These are phyloP conservation scores for Euschistus heros DNA, from an alignment of 1,140 invertebrate genomes.

Conservation along the genomic window DNA sequence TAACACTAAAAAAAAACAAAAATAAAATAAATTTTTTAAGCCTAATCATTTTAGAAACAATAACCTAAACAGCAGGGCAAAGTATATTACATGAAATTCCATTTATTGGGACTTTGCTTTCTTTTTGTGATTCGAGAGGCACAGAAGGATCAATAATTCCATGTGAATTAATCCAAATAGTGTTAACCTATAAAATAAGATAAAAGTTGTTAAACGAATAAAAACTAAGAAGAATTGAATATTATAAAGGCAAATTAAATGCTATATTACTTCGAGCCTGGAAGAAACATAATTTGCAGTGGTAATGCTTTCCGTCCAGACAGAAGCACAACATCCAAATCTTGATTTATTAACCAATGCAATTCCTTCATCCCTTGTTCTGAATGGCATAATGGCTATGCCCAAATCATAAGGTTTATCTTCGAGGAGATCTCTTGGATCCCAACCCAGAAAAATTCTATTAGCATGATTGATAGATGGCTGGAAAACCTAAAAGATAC, in stretches of 20 bases:
- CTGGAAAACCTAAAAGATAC: slow-evolving; percentile 3
- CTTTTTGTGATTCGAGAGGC: slow-evolving; percentile 8
- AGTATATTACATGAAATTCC: slow-evolving; percentile 11
- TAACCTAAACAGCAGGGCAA: background rate
- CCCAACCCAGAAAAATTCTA: slow-evolving; percentile 16
- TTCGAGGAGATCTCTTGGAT: slow-evolving; percentile 13
- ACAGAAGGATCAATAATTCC: slow-evolving; percentile 4
- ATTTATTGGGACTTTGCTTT: slow-evolving; percentile 13
- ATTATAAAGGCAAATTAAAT: background rate
- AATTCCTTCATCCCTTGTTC: slow-evolving; percentile 3
- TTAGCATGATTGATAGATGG: background rate
- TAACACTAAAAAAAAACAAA: background rate
- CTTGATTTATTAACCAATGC: slow-evolving; percentile 8
- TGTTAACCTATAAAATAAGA: slow-evolving; percentile 9
- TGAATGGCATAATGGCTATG: slow-evolving; percentile 3
- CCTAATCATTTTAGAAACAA: background rate
- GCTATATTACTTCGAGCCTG: background rate
- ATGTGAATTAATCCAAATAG: slow-evolving; percentile 16
- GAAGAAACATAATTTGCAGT: slow-evolving; percentile 10
- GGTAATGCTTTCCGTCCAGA: slow-evolving; percentile 18
- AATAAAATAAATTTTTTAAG: background rate
- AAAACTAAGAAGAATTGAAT: background rate
- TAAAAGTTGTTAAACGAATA: background rate
- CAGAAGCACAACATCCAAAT: slow-evolving; percentile 10
- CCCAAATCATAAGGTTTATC: slow-evolving; percentile 9